Conservation (phyloP, 2,797 vertebrate species). For the Miichthys miiuy region DNA sequence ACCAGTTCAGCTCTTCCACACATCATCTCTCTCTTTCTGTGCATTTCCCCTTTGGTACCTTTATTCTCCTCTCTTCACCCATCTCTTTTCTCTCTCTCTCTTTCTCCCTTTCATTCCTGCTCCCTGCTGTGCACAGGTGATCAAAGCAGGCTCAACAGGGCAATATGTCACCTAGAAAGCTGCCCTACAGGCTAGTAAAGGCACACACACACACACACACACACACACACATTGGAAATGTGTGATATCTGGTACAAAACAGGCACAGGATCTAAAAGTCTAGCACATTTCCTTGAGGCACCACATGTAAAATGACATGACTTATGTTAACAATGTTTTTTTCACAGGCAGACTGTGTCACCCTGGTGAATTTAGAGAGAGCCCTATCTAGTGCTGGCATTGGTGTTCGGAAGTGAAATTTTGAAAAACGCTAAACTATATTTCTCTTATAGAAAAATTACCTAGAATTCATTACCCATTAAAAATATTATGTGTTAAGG, state of each 20-base stretch:
- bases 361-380: neutral
- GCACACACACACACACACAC: conserved; percentile 27
- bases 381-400: neutral
- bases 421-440: neutral
- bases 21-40: neutral
- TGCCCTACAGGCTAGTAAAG: conserved; percentile 58
- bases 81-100: conserved; percentile 35
- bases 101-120: conserved; percentile 44
- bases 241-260: conserved; percentile 20
- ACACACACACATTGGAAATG: conserved; percentile 8
- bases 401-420: neutral
- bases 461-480: neutral
- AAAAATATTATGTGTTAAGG: no score
- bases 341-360: neutral
- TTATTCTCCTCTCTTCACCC: conserved; percentile 34
- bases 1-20: conserved; percentile 1
- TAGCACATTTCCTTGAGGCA: conserved; percentile 2
- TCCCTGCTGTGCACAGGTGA: conserved; percentile 59
- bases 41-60: conserved; percentile 17
- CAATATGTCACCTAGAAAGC: conserved; percentile 63
- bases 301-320: neutral
- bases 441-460: neutral
- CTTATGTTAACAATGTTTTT: conserved; percentile 15
- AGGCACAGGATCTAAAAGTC: conserved; percentile 16
- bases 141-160: conserved; percentile 69